Evolutionary conservation across 2,113 vertebrate genomes (phyloP).

Genomic region (Sphyrna mokarran): DNA sequence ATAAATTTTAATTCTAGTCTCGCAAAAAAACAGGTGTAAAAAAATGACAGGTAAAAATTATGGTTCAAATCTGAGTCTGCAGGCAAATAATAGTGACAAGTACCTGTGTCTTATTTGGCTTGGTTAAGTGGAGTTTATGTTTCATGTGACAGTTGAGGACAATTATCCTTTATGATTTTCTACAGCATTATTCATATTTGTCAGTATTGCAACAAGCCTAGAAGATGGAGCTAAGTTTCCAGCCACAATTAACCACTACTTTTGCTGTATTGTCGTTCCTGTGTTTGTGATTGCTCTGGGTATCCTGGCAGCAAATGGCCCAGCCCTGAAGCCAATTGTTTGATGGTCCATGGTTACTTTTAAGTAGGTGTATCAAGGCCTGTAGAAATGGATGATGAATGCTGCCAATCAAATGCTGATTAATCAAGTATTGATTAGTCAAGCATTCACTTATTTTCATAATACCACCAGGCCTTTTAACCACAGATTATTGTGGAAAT

Average conservation of each 20-base stretch:
- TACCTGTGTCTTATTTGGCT: not conserved
- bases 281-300: not conserved
- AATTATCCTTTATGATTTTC: not conserved
- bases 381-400: not conserved
- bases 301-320: not conserved
- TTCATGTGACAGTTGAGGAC: not conserved
- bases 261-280: not conserved
- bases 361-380: not conserved
- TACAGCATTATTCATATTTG: not conserved
- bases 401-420: not conserved
- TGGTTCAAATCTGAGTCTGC: not conserved
- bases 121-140: not conserved
- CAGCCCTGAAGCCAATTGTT: not conserved
- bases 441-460: not conserved
- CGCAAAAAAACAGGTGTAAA: not conserved
- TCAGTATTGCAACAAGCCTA: not conserved
- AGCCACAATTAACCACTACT: not conserved
- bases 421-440: not conserved
- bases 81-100: not conserved
- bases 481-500: not conserved
- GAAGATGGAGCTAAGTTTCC: not conserved
- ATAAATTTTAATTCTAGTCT: not conserved
- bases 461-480: not conserved
- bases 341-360: not conserved
- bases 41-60: not conserved